Evolutionary conservation across 2,888 invertebrate species (phyloP).

Genomic region (Ischnura elegans): DNA sequence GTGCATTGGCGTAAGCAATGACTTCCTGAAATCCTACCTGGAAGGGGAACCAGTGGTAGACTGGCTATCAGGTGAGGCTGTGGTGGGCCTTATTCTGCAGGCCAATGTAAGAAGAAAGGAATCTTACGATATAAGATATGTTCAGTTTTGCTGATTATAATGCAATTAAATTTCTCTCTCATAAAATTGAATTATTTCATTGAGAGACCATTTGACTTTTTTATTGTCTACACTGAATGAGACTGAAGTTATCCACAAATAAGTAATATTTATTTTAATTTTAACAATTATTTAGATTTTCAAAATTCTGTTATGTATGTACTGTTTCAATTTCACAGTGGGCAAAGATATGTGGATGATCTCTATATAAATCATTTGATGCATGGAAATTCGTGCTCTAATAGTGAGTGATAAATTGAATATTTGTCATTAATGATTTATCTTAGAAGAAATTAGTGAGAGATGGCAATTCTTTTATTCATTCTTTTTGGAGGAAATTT

Average conservation of each 20-base stretch:
- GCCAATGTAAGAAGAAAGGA: conserved; percentile 69
- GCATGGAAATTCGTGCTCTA: neutral
- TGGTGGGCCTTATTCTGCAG: conserved; percentile 74
- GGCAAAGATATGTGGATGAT: neutral
- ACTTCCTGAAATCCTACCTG: conserved; percentile 73
- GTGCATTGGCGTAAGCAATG: conserved; percentile 58
- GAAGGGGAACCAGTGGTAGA: conserved; percentile 73
- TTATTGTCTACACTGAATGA: neutral
- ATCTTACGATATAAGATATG: conserved; percentile 15
- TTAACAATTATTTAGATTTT: neutral
- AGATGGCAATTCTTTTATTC: no score
- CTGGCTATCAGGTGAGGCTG: conserved; percentile 73
- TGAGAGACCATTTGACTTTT: neutral
- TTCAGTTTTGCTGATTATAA: neutral
- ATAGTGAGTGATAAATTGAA: no score
- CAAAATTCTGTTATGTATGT: neutral
- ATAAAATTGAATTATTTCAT: neutral
- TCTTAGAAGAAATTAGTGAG: no score
- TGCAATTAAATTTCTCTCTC: neutral
- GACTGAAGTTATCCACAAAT: no score
- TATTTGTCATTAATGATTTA: no score
- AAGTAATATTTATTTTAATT: neutral
- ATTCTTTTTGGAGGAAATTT: neutral
- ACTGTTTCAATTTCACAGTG: no score
- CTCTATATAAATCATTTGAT: neutral